These are phyloP conservation scores for Temnothorax longispinosus DNA, from an alignment of 1,140 invertebrate genomes.

Conservation along the genomic window DNA sequence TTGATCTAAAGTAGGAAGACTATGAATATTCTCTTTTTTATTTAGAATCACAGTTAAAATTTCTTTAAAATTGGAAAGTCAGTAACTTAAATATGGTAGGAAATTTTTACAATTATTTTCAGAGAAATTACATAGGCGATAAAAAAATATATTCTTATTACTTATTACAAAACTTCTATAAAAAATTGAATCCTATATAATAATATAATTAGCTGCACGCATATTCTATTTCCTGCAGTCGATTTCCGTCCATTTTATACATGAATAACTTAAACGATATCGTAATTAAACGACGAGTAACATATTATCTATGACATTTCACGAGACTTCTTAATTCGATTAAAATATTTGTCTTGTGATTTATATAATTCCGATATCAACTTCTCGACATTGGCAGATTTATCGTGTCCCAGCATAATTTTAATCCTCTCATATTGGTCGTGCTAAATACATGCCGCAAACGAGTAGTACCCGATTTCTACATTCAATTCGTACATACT, in stretches of 20 bases:
- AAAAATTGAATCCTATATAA: neutral
- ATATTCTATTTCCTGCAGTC: neutral
- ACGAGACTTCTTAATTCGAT: slow-evolving; percentile 28
- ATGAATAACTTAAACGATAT: neutral
- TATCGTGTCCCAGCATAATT: slow-evolving; percentile 45
- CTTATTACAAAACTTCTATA: neutral
- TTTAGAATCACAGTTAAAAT: neutral
- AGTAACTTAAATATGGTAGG: neutral
- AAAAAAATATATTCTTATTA: neutral
- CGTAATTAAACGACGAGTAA: neutral
- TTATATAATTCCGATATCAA: slow-evolving; percentile 34
- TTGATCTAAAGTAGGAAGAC: neutral
- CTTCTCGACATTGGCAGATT: slow-evolving; percentile 27
- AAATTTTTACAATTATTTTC: neutral
- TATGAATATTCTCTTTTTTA: neutral
- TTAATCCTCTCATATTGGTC: slow-evolving; percentile 5
- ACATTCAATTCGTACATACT: neutral
- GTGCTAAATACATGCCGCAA: neutral
- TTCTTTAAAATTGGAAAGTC: neutral
- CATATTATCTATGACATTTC: neutral
- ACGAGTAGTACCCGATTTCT: slow-evolving; percentile 20
- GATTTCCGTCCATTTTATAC: neutral
- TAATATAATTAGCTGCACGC: neutral
- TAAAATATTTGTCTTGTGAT: slow-evolving; percentile 30
- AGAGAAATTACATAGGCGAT: neutral